Evolutionary conservation across 2,888 invertebrate species (phyloP), one percentile per base, ranked within the genome.

Genomic region (Ornithoptera alexandrae): DNA sequence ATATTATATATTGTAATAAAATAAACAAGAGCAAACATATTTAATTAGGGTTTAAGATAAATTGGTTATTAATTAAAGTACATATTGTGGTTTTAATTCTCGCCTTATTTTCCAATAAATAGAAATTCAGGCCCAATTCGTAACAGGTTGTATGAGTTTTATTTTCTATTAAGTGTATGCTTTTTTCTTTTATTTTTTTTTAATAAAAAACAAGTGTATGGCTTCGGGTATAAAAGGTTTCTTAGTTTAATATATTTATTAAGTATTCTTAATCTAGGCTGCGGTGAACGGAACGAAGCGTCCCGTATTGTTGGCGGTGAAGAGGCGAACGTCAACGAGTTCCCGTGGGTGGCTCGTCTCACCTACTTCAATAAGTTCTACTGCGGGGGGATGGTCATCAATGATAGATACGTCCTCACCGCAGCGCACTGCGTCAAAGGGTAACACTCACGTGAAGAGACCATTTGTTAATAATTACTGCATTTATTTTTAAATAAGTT

Each of bases 361-460:
- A 96, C 96, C 18, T 97, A 97, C 85, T 95, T 97, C 87, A 96
- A 96, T 83, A 95, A 96, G 79, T 97, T 97, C 89, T 97, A 97
- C 87, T 97, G 97, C 79, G 97, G 97, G 6, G 97, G 96, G 18
- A 96, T 96, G 79, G 93, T 98, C 70, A 96, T 97, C 85, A 97
- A 97, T 80, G 97, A 97, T 86, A 94, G 96, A 87, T 97, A 96
- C 79, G 96, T 97, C 30, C 89, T 97, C 66, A 97, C 97, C 1
- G 97, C 97, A 2, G 97, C 97, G 0, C 97, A 98, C 83, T 98
- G 97, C 84, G 96, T 97, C 70, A 97, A 96, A 93, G 96, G 97
- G 97, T 97, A 90, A 12, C 78, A 62, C 12, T 53, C 61, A 39
- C 50, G 3, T 18, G 18, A 5, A 18, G n/a, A 53, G 12, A 12